Base-by-base conservation (phyloP, 2,888 invertebrate genomes). In the Gasteruption jaculator region DNA sequence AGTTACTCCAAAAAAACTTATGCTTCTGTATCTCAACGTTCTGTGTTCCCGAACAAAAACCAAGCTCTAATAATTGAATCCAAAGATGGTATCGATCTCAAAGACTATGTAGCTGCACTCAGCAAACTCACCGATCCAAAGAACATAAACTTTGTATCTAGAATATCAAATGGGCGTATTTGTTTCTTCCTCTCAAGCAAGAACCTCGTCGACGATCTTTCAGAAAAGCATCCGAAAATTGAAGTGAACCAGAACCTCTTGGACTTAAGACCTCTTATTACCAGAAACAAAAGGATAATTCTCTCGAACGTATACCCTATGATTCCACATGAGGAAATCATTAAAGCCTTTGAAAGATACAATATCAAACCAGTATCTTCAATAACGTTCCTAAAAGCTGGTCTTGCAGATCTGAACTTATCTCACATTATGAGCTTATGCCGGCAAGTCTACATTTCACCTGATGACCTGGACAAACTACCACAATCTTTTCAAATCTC, bases 221-320 rank as follows among this genome's bases (percentile, higher is more conserved):
- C 52, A 5, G 30, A 35, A 10, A 38, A 45, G 5, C 37, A 52
- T 26, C 27, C 33, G 11, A 25, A 3, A 20, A 46, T 58, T 5
- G 14, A 7, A 19, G 42, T 59, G 10, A 29, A 26, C 6, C 38
- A 48, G 6, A 22, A 5, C 5, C 19, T 18, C 18, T 16, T 47
- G 2, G 10, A 24, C 18, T n/a, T 43, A n/a, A 27, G 38, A 33
- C 45, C 38, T 0, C 21, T 48, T 2, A 15, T 45, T 2, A 33
- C 33, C 0, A 38, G 41, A 42, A 21, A 16, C 10, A 31, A 38
- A 34, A 3, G 38, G 16, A 22, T 46, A 2, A 46, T 46, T 4
- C 38, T 60, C 2, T 60, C 59, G 11, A 60, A 58, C 33, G 54
- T 59, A 2, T 46, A 48, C 41, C 56, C 52, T 10, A 22, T 33